Conservation (phyloP, 2,888 invertebrate genomes). For the Melinaea menophilus region DNA sequence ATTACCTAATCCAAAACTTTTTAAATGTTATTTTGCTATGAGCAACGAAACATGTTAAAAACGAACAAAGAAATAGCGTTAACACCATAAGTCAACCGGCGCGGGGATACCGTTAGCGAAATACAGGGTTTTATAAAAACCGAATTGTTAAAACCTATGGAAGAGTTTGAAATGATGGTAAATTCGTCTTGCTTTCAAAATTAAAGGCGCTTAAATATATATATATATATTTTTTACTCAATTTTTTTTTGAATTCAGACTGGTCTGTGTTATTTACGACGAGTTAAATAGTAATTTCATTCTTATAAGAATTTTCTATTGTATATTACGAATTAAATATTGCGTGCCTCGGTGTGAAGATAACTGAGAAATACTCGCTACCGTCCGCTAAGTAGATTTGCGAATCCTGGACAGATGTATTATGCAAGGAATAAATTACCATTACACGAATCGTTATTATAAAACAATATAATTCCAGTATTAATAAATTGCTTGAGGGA, state of each 20-base stretch:
- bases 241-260: no score
- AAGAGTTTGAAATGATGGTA: constrained; percentile 6
- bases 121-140: constrained; percentile 17
- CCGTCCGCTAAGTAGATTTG: constrained; percentile 4
- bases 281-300: no score
- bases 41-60: constrained; percentile 15
- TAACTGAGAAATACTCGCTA: not conserved
- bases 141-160: constrained; percentile 15
- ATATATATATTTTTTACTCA: no score
- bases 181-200: no score
- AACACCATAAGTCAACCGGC: constrained; percentile 16
- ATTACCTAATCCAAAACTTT: not conserved
- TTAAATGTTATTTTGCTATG: constrained; percentile 11
- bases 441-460: not conserved
- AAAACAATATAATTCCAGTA: no score
- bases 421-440: constrained; percentile 4
- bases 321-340: no score
- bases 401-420: constrained; percentile 1
- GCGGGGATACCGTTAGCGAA: constrained; percentile 12
- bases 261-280: no score
- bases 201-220: no score
- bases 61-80: constrained; percentile 15
- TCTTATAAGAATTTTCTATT: no score
- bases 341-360: not conserved
- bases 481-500: no score